A percentile compares a stretch with the other conserved stretches of the same genome.
phyloP scores from a whole-genome alignment of 2,113 vertebrate species.

The Sardina pilchardus region DNA sequence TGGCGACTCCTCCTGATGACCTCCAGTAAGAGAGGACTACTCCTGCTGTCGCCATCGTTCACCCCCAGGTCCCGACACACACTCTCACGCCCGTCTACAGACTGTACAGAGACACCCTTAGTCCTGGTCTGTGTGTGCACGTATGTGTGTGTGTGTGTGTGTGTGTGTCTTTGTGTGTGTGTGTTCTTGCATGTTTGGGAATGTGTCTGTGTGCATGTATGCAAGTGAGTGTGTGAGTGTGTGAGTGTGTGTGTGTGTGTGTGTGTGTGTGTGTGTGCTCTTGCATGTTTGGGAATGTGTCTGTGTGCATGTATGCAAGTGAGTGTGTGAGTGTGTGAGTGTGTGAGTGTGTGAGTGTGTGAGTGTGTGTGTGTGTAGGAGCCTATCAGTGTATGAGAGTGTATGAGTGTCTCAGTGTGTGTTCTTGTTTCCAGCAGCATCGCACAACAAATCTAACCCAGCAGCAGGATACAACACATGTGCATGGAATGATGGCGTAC shows the following conservation, averaged over 20 bases:
- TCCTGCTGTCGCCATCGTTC: constrained; percentile 73
- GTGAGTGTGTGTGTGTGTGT: not conserved
- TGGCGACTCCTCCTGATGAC: constrained; percentile 78
- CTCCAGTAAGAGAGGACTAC: constrained; percentile 82
- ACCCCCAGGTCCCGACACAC: constrained; percentile 83
- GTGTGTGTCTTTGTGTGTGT: not conserved
- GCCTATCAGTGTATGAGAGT: too few species aligned
- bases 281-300: too few species aligned
- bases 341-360: too few species aligned
- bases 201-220: too few species aligned
- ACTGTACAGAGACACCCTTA: not conserved
- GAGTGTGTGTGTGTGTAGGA: too few species aligned
- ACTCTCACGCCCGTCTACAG: constrained; percentile 79
- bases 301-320: too few species aligned
- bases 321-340: too few species aligned
- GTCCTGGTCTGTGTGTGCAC: not conserved
- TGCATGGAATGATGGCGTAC: constrained; percentile 68
- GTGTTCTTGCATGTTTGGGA: not conserved
- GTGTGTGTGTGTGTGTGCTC: not conserved
- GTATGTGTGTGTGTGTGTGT: not conserved
- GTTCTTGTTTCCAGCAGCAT: too few species aligned
- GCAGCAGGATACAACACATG: too few species aligned
- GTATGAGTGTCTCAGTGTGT: too few species aligned
- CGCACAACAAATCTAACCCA: too few species aligned
- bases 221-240: not conserved